Percentiles rank a stretch among this genome's conserved stretches.
phyloP scores from a whole-genome alignment of 1,140 invertebrate species.

The Drosophila murphyi region DNA sequence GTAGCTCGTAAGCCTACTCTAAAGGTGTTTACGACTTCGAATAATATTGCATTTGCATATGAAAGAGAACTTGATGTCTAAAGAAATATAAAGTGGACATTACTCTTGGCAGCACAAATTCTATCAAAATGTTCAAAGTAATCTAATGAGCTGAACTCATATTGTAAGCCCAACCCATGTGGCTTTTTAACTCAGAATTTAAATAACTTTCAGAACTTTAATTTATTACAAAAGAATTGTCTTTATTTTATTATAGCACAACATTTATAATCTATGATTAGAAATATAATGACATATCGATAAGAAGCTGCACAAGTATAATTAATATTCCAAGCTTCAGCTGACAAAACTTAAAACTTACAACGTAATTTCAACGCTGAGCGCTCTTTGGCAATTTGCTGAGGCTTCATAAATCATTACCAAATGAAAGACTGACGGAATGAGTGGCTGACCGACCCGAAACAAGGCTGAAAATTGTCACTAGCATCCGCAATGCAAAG shows the following conservation, averaged over 20 bases:
- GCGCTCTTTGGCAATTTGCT: not conserved
- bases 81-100: constrained; percentile 19
- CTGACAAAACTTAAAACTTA: constrained; percentile 3
- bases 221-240: not conserved
- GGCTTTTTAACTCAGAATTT: constrained; percentile 3
- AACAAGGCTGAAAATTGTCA: constrained; percentile 46
- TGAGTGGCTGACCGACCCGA: constrained; percentile 9
- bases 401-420: constrained; percentile 60
- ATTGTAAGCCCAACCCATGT: not conserved
- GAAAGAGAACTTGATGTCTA: constrained; percentile 3
- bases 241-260: not conserved
- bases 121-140: constrained; percentile 10
- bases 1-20: constrained; percentile 37
- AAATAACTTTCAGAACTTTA: constrained; percentile 14
- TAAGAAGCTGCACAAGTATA: constrained; percentile 1
- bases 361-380: constrained; percentile 28
- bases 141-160: not conserved
- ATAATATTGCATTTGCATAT: constrained; percentile 23
- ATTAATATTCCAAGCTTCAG: constrained; percentile 4
- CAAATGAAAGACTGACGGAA: constrained; percentile 26
- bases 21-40: constrained; percentile 45
- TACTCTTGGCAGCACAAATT: not conserved
- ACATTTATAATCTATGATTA: not conserved
- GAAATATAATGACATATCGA: not conserved
- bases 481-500: constrained; percentile 23